Evolutionary conservation across 1,140 invertebrate genomes (phyloP), one percentile per base, ranked within the genome.

Genomic region (Stegodyphus mimosarum): DNA sequence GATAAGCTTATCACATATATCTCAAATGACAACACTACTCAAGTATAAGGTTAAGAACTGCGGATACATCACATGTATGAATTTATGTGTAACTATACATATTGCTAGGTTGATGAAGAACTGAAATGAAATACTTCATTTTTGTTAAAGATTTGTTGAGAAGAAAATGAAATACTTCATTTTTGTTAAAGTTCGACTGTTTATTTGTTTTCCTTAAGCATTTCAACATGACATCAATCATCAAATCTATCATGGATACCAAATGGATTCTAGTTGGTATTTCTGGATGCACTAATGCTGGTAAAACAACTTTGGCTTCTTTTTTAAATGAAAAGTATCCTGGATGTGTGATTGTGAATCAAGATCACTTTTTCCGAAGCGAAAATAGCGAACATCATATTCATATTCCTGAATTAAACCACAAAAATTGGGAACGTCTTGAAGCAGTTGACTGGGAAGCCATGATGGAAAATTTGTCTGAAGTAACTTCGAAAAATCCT

Each of bases 341-440:
- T 5, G 91, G 93, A 53, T 92, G 92, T 0, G 89, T 92, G 60
- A 69, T 94, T 0, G 91, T 96, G 13, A 92, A 93, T 87, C 95
- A 96, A 90, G 96, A 97, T 90, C 90, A 93, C 88, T 97, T 96
- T 90, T 97, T 95, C 89, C 92, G 92, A 33, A 92, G 95, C 86
- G 93, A 94, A 90, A 92, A 93, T 9, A 90, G 93, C 2, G 95
- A 96, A 49, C 70, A 79, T 15, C 87, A 87, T 63, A 66, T 88
- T 88, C 89, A 91, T 73, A 92, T 95, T 73, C 91, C 92, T 15
- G 92, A 93, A 74, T 87, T 96, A 10, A 93, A 94, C 87, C 94
- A 95, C 86, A 93, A 94, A 15, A 96, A 97, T 89, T 96, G 94
- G 91, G 95, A 96, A 87, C 89, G 95, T 5, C 87, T 95, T 18